Evolutionary conservation across 2,797 vertebrate species (phyloP).

Genomic region (Sebastes matsubarae): DNA sequence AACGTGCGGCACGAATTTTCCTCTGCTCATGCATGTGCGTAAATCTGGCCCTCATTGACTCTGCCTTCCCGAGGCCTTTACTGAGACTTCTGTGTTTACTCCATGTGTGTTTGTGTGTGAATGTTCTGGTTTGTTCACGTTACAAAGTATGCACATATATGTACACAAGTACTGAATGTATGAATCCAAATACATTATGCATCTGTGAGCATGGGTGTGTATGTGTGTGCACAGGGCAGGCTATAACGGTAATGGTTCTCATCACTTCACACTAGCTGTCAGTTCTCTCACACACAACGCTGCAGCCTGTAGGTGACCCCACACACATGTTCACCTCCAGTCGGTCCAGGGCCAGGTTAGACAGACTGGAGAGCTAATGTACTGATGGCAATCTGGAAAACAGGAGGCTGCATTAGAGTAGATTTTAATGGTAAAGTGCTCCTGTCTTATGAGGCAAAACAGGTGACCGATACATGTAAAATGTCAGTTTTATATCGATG

Average conservation of each 20-base stretch:
- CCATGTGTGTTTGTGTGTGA: background rate
- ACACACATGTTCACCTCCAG: slow-evolving; percentile 44
- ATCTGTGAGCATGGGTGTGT: background rate
- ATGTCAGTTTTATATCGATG: slow-evolving; percentile 1
- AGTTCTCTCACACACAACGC: slow-evolving; percentile 37
- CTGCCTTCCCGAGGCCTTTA: background rate
- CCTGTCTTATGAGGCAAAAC: background rate
- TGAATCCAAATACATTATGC: background rate
- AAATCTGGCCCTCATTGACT: slow-evolving; percentile 4
- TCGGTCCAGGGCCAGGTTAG: background rate
- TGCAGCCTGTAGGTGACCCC: slow-evolving; percentile 45
- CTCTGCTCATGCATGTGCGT: background rate
- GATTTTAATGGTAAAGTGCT: background rate
- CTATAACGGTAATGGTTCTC: slow-evolving; percentile 60
- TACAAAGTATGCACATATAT: background rate
- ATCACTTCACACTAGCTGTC: slow-evolving; percentile 75
- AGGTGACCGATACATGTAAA: background rate
- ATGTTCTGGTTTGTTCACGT: background rate
- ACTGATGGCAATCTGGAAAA: slow-evolving; percentile 14
- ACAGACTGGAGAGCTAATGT: slow-evolving; percentile 2
- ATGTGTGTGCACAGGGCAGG: slow-evolving; percentile 1
- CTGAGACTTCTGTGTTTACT: slow-evolving; percentile 24
- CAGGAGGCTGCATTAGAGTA: background rate
- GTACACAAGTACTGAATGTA: background rate
- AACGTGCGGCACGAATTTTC: background rate